Evolutionary conservation across 2,797 vertebrate species (phyloP).

Genomic region (Melanotaenia parkinsoni): DNA sequence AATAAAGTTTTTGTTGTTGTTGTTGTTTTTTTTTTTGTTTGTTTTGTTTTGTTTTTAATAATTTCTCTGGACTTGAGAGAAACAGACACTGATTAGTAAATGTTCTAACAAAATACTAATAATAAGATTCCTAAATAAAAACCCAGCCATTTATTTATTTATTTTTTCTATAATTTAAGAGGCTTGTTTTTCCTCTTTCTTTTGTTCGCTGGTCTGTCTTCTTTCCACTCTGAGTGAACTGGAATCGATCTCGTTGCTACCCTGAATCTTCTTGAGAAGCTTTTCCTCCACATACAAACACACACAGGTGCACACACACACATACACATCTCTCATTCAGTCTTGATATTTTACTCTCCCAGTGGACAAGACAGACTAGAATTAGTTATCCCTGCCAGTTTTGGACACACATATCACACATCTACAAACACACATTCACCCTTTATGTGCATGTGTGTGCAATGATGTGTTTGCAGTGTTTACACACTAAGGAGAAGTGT

Average conservation of each 20-base stretch:
- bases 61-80: neutral
- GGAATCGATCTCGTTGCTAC: slow-evolving; percentile 59
- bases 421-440: slow-evolving; percentile 44
- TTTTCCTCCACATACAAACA: slow-evolving; percentile 11
- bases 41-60: neutral
- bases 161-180: neutral
- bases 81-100: too few relatives aligned
- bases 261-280: slow-evolving; percentile 51
- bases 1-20: neutral
- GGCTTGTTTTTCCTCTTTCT: slow-evolving; percentile 22
- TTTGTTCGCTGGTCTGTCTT: slow-evolving; percentile 22
- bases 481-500: slow-evolving; percentile 50
- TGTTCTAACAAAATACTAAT: neutral
- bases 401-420: slow-evolving; percentile 46
- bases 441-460: slow-evolving; percentile 6
- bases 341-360: slow-evolving; percentile 60
- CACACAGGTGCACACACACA: slow-evolving; percentile 10
- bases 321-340: slow-evolving; percentile 31
- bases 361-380: slow-evolving; percentile 57
- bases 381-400: slow-evolving; percentile 64
- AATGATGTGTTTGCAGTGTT: slow-evolving; percentile 32
- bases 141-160: neutral
- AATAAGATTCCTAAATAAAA: neutral
- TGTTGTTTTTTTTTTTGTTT: too few relatives aligned
- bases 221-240: slow-evolving; percentile 52